A percentile compares a stretch with the other conserved stretches of the same genome.
Evolutionary conservation across 1,140 invertebrate genomes (phyloP).

Genomic region (Brachionus sp.): DNA sequence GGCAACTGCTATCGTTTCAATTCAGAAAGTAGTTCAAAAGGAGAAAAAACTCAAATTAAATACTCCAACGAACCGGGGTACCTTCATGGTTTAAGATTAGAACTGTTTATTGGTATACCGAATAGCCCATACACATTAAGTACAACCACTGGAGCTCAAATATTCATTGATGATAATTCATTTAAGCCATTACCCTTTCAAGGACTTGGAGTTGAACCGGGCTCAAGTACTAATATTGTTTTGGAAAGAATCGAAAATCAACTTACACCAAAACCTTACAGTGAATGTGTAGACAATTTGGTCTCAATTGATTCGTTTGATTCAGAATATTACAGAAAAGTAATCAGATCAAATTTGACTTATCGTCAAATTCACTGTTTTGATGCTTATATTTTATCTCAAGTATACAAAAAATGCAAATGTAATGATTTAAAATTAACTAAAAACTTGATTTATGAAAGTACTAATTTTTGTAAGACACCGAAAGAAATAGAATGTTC

Average conservation of each 20-base stretch:
- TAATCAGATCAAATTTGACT: neutral
- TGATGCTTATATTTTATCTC: neutral
- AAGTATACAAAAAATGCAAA: neutral
- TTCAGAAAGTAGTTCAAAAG: neutral
- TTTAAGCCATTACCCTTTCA: neutral
- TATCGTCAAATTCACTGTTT: neutral
- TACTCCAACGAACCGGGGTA: neutral
- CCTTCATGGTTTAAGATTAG: neutral
- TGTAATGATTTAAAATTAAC: too few relatives aligned
- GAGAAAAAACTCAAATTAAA: neutral
- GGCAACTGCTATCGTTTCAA: conserved; percentile 36
- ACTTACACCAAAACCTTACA: neutral
- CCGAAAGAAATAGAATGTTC: too few relatives aligned
- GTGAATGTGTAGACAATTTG: neutral
- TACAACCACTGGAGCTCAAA: neutral
- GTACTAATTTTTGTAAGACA: too few relatives aligned
- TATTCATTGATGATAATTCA: neutral
- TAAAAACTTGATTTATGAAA: too few relatives aligned
- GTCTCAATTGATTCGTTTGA: neutral
- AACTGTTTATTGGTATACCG: neutral
- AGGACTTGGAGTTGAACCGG: neutral
- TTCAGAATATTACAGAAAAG: neutral
- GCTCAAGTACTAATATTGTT: neutral
- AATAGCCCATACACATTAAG: neutral
- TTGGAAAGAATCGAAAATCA: neutral